These are phyloP conservation scores for Heliconius ismenius DNA, from an alignment of 2,888 invertebrate genomes.

Conservation along the genomic window DNA sequence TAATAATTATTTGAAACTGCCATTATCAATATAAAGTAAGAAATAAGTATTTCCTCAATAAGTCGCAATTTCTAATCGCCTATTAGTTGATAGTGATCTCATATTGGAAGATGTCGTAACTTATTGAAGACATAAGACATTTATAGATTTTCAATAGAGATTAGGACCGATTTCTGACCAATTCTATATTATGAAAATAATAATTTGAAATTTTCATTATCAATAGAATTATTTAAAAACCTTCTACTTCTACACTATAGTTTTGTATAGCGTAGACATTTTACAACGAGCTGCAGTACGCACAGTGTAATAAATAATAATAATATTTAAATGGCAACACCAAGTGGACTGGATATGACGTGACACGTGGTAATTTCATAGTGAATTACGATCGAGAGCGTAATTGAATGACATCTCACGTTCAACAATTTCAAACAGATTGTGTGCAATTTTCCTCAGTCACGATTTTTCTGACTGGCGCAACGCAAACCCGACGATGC, in stretches of 20 bases:
- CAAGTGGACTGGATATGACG: neutral
- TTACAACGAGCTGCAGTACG: neutral
- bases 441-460: slow-evolving; percentile 33
- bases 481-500: slow-evolving; percentile 1
- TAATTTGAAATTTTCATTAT: too few species aligned
- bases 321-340: slow-evolving; percentile 7
- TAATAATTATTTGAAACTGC: too few species aligned
- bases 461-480: slow-evolving; percentile 30
- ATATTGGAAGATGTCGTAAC: slow-evolving; percentile 16
- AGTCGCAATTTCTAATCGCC: slow-evolving; percentile 17
- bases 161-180: neutral
- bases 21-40: slow-evolving; percentile 1
- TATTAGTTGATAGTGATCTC: slow-evolving; percentile 20
- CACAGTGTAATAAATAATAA: neutral
- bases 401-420: slow-evolving; percentile 36
- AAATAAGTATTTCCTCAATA: slow-evolving; percentile 14
- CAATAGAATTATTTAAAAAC: too few species aligned
- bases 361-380: slow-evolving; percentile 16
- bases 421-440: slow-evolving; percentile 27
- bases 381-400: slow-evolving; percentile 23
- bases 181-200: neutral
- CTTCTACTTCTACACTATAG: too few species aligned
- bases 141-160: slow-evolving; percentile 7
- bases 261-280: too few species aligned
- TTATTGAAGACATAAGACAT: neutral